These are phyloP conservation scores for Xylophagus ater DNA, from an alignment of 2,888 invertebrate species.

Conservation along the genomic window DNA sequence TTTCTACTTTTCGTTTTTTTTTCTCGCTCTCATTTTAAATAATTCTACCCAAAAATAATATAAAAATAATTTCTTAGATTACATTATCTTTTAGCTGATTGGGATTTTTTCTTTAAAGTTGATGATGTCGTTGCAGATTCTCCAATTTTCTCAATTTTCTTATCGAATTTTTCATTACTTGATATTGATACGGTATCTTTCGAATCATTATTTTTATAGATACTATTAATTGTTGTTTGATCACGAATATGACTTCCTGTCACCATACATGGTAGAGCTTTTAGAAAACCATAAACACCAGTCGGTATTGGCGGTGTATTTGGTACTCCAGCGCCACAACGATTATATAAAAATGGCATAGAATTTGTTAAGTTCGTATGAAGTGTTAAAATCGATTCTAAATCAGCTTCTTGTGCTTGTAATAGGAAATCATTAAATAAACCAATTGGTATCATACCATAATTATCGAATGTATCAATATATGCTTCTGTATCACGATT, in stretches of 20 bases:
- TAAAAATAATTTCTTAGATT: too few species aligned
- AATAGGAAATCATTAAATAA: slow-evolving; percentile 50
- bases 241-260: slow-evolving; percentile 15
- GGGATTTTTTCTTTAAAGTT: slow-evolving; percentile 4
- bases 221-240: slow-evolving; percentile 17
- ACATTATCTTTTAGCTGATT: slow-evolving; percentile 7
- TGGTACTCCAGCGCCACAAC: slow-evolving; percentile 32
- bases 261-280: slow-evolving; percentile 35
- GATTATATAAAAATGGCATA: slow-evolving; percentile 37
- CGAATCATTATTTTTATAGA: slow-evolving; percentile 15
- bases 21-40: too few species aligned
- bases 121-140: background rate
- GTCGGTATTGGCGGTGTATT: slow-evolving; percentile 37
- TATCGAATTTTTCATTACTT: slow-evolving; percentile 2
- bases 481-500: slow-evolving; percentile 72
- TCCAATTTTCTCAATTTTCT: background rate
- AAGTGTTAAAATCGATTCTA: slow-evolving; percentile 34
- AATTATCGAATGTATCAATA: slow-evolving; percentile 56
- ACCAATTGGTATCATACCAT: slow-evolving; percentile 42
- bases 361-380: slow-evolving; percentile 36
- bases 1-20: too few species aligned
- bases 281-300: slow-evolving; percentile 36
- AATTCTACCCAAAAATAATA: too few species aligned
- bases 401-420: slow-evolving; percentile 41
- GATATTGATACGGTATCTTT: too few species aligned